phyloP scores from a whole-genome alignment of 1,140 invertebrate species.

The Hypothenemus hampei region DNA sequence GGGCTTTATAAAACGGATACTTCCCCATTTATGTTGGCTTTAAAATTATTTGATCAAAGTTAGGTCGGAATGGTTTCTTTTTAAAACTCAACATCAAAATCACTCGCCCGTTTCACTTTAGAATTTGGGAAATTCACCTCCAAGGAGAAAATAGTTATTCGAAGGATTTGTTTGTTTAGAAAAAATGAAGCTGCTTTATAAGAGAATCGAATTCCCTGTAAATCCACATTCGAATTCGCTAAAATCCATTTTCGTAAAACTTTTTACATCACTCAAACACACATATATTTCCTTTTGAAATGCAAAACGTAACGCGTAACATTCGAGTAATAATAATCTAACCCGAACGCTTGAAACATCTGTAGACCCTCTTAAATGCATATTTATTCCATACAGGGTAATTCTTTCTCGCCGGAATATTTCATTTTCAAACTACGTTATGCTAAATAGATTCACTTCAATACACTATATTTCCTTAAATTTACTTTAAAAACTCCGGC shows the following conservation, averaged over 20 bases:
- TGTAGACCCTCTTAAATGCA: conserved; percentile 4
- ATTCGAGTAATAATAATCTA: background rate
- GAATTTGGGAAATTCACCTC: too few species aligned
- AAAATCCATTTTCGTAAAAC: too few species aligned
- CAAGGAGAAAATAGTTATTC: too few species aligned
- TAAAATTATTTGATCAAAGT: conserved; percentile 4
- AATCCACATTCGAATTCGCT: too few species aligned
- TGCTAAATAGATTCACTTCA: conserved; percentile 6
- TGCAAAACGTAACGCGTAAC: conserved; percentile 8
- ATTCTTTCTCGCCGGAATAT: background rate
- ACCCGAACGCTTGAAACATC: background rate
- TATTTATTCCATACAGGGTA: background rate
- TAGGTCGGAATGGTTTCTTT: too few species aligned
- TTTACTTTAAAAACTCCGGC: background rate
- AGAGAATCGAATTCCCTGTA: too few species aligned
- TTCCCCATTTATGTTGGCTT: conserved; percentile 3
- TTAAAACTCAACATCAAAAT: too few species aligned
- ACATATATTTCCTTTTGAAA: conserved; percentile 13
- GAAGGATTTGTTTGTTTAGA: too few species aligned
- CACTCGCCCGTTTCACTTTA: too few species aligned
- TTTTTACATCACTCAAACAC: conserved; percentile 10
- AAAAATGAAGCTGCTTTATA: too few species aligned
- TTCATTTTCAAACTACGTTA: background rate
- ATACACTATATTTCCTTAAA: background rate
- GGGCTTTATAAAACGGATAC: background rate